phyloP scores from a whole-genome alignment of 1,140 invertebrate genomes.

The Meloidogyne hapla region DNA sequence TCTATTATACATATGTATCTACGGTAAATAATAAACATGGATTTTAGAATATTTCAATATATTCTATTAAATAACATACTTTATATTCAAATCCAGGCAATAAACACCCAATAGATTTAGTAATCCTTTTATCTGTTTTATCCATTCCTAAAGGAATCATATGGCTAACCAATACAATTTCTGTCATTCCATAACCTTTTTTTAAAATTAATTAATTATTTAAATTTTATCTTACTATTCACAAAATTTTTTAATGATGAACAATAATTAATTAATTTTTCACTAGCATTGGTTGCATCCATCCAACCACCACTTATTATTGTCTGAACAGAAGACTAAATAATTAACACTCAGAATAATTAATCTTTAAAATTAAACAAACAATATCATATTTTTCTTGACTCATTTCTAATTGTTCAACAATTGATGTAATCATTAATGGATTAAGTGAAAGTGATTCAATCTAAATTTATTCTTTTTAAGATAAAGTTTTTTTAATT shows the following conservation, averaged over 20 bases:
- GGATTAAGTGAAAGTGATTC: background rate
- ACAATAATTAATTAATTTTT: constrained; percentile 11
- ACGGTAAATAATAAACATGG: too few relatives aligned
- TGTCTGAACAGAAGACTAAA: background rate
- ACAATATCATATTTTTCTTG: background rate
- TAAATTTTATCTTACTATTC: background rate
- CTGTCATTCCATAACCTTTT: constrained; percentile 55
- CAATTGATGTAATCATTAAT: constrained; percentile 5
- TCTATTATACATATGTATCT: too few relatives aligned
- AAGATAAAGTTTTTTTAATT: background rate
- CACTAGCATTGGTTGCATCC: background rate
- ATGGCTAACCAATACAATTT: constrained; percentile 52
- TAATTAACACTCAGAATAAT: background rate
- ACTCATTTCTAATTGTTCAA: background rate
- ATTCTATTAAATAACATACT: constrained; percentile 13
- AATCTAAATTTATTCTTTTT: background rate
- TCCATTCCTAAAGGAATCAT: constrained; percentile 44
- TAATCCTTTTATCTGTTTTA: constrained; percentile 43
- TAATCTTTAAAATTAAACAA: background rate
- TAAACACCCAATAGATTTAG: constrained; percentile 67
- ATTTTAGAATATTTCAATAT: too few relatives aligned
- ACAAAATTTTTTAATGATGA: background rate
- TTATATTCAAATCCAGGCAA: constrained; percentile 56
- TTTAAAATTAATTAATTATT: background rate
- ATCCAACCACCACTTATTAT: constrained; percentile 7